Percentiles rank a stretch among this genome's conserved stretches.
These are phyloP conservation scores for Oryzias sinensis DNA, from an alignment of 2,797 vertebrate species.

Conservation along the genomic window DNA sequence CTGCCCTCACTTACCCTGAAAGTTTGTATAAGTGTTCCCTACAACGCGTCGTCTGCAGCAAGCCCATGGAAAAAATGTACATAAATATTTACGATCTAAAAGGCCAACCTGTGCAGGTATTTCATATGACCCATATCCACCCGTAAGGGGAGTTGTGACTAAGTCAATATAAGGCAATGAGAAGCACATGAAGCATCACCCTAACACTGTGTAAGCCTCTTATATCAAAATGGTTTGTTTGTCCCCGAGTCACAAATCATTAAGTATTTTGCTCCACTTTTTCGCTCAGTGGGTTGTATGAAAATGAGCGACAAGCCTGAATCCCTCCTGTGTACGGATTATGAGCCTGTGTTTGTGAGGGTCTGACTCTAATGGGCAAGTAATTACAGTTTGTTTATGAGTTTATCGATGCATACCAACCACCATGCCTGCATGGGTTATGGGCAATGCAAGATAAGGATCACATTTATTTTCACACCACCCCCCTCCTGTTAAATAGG, in stretches of 20 bases:
- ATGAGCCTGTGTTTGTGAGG: slow-evolving; percentile 73
- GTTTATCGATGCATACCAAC: slow-evolving; percentile 76
- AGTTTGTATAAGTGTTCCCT: too few species aligned
- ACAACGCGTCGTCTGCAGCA: too few species aligned
- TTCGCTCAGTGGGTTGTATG: slow-evolving; percentile 69
- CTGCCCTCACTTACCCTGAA: too few species aligned
- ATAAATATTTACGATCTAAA: too few species aligned
- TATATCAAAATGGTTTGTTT: slow-evolving; percentile 72
- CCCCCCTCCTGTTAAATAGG: slow-evolving; percentile 40
- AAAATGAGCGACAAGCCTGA: slow-evolving; percentile 69
- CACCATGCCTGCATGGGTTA: slow-evolving; percentile 67
- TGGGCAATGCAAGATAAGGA: slow-evolving; percentile 71
- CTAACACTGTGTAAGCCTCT: slow-evolving; percentile 72
- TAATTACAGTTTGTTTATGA: slow-evolving; percentile 81
- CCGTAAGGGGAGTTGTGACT: too few species aligned
- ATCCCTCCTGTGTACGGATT: slow-evolving; percentile 75
- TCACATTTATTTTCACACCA: slow-evolving; percentile 38
- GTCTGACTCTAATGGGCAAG: slow-evolving; percentile 75
- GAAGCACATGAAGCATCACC: slow-evolving; percentile 57
- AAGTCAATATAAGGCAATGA: slow-evolving; percentile 8
- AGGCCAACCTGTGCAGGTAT: too few species aligned
- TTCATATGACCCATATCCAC: too few species aligned
- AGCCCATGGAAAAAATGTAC: too few species aligned
- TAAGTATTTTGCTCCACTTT: slow-evolving; percentile 73
- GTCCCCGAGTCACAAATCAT: slow-evolving; percentile 74